Conservation (phyloP, 2,113 vertebrate species). For the Phycodurus eques region DNA sequence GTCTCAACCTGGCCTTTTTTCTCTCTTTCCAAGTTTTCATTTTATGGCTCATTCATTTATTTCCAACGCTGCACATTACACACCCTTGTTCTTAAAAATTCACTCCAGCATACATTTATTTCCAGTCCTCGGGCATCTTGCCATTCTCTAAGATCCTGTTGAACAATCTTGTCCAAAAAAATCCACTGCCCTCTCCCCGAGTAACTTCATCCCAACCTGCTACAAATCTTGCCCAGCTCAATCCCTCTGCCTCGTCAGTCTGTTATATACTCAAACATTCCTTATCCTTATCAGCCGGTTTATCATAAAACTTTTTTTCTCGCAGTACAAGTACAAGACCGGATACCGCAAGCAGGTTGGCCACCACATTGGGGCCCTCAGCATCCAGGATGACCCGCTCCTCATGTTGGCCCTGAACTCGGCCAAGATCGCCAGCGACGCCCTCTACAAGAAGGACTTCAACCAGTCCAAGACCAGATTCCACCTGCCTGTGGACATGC, state of each 20-base stretch:
- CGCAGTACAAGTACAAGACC: constrained; percentile 83
- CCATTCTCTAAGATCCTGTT: too few species aligned
- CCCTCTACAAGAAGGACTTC: constrained; percentile 87
- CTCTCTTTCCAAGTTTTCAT: too few species aligned
- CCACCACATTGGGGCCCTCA: constrained; percentile 83
- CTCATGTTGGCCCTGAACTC: constrained; percentile 85
- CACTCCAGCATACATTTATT: too few species aligned
- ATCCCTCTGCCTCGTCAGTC: too few species aligned
- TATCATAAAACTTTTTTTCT: neutral
- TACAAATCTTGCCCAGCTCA: neutral
- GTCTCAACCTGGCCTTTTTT: too few species aligned
- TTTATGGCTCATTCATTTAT: too few species aligned
- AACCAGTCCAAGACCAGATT: constrained; percentile 84
- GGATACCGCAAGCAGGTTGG: constrained; percentile 91
- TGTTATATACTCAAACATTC: neutral
- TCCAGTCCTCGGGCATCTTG: too few species aligned
- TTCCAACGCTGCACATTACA: too few species aligned
- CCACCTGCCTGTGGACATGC: constrained; percentile 82
- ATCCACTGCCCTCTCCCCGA: too few species aligned
- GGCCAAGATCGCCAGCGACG: constrained; percentile 86
- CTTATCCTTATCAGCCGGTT: neutral
- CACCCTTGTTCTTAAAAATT: too few species aligned
- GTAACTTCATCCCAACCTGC: neutral
- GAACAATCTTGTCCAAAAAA: too few species aligned
- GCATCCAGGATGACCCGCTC: constrained; percentile 83